phyloP scores from a whole-genome alignment of 2,888 invertebrate species.

The Resseliella maxima region DNA sequence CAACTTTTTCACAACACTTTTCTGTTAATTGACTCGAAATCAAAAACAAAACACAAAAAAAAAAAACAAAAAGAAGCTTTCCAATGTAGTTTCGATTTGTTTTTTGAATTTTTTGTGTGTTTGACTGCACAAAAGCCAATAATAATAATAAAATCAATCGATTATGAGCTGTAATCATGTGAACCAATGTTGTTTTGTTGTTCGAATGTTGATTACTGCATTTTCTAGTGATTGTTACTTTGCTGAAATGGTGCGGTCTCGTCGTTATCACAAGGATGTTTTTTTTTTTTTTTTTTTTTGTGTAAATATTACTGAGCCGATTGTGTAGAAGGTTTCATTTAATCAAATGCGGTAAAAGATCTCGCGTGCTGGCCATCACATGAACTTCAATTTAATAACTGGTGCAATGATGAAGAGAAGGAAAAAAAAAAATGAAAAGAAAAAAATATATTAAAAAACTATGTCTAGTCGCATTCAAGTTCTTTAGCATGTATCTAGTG shows the following conservation, averaged over 20 bases:
- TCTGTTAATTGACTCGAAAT: background rate
- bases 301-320: background rate
- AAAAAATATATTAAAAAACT: background rate
- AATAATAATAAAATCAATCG: conserved; percentile 39
- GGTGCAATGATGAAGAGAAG: background rate
- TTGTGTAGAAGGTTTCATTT: background rate
- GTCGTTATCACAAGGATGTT: conserved; percentile 31
- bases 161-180: conserved; percentile 22
- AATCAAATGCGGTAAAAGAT: background rate
- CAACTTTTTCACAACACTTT: background rate
- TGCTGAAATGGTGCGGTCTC: background rate
- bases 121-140: background rate
- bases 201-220: background rate
- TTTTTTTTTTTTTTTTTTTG: background rate
- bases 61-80: conserved; percentile 6
- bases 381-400: conserved; percentile 51
- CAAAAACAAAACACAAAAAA: background rate
- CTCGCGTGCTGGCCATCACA: conserved; percentile 39
- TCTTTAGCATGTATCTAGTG: background rate
- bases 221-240: background rate
- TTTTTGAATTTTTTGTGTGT: background rate
- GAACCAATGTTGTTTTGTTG: conserved; percentile 5
- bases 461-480: conserved; percentile 2
- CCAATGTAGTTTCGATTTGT: conserved; percentile 18
- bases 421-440: background rate